These are phyloP conservation scores for Isurus oxyrinchus DNA, from an alignment of 2,113 vertebrate genomes.

Conservation along the genomic window DNA sequence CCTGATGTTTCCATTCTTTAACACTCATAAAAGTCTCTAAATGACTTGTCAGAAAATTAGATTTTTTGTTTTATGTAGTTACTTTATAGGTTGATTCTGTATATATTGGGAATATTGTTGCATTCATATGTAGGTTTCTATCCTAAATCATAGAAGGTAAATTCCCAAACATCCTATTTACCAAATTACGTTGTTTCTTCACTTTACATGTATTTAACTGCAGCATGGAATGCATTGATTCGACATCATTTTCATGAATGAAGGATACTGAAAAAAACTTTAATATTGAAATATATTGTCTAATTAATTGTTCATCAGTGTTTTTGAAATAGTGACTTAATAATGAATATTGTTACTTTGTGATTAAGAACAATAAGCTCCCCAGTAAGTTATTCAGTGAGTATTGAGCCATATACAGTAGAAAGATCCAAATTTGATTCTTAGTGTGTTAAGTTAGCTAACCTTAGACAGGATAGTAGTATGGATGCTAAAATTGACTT, in stretches of 20 bases:
- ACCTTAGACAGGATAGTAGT: background rate
- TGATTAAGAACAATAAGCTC: background rate
- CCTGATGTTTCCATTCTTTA: background rate
- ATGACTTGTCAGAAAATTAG: background rate
- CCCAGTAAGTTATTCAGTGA: background rate
- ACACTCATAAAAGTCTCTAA: background rate
- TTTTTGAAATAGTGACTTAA: background rate
- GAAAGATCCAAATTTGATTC: background rate
- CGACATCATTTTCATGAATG: background rate
- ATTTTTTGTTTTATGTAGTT: background rate
- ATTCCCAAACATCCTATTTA: background rate
- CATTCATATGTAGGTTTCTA: background rate
- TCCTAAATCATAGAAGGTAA: background rate
- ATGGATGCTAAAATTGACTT: background rate
- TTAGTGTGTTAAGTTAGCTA: background rate
- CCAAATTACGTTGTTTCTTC: background rate
- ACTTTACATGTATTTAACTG: background rate
- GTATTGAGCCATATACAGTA: background rate
- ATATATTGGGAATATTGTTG: background rate
- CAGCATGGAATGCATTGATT: background rate
- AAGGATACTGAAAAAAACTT: background rate
- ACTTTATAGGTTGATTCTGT: background rate
- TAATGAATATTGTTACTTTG: background rate
- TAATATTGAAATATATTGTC: background rate
- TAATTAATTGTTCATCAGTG: background rate